These are phyloP conservation scores for Fissipunctia ypsillon DNA, from an alignment of 2,888 invertebrate species.

Conservation along the genomic window DNA sequence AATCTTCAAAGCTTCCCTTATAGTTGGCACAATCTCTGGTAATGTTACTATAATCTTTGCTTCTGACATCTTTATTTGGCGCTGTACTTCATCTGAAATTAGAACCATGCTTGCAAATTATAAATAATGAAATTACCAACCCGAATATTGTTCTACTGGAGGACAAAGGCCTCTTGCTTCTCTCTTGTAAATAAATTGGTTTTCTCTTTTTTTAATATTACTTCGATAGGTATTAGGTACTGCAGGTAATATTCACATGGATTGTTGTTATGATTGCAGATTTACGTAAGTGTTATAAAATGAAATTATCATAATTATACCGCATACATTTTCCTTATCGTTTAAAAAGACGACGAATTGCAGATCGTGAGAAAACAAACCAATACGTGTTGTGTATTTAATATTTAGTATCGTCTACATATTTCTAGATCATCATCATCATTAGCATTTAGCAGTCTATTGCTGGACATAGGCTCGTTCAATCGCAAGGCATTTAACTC, in stretches of 20 bases:
- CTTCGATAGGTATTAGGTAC: neutral
- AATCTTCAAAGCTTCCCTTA: conserved; percentile 87
- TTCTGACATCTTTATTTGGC: conserved; percentile 91
- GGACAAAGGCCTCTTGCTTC: neutral
- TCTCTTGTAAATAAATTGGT: neutral
- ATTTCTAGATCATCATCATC: too few relatives aligned
- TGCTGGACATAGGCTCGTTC: neutral
- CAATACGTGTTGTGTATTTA: neutral
- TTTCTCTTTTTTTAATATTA: neutral
- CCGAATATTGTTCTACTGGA: fast-evolving
- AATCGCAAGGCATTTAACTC: neutral
- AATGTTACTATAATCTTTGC: conserved; percentile 92
- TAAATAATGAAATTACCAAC: too few relatives aligned
- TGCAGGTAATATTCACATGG: neutral
- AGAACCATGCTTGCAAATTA: neutral
- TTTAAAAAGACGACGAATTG: neutral
- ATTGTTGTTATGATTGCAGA: neutral
- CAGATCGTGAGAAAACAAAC: neutral
- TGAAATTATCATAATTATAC: neutral
- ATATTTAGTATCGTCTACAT: neutral
- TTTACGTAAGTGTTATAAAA: conserved; percentile 2
- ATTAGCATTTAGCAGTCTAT: neutral
- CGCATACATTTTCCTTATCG: neutral
- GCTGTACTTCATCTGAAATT: conserved; percentile 93
- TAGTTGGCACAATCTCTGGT: conserved; percentile 85